Evolutionary conservation across 2,113 vertebrate species (phyloP), one percentile per base, ranked within the genome.

Genomic region (Sinocyclocheilus grahami): DNA sequence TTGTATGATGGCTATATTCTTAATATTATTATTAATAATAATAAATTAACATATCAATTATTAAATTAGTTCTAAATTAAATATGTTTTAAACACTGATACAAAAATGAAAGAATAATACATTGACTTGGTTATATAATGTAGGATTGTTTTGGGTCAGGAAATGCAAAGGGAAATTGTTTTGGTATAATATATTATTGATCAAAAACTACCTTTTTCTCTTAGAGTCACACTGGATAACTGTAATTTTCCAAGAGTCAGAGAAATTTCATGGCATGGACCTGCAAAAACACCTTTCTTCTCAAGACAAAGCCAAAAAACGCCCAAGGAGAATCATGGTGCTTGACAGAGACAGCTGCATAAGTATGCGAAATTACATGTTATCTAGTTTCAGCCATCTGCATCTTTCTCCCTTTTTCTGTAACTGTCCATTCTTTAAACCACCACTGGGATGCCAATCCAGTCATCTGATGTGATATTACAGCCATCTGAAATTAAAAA

Each of bases 121-220:
- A 37, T 37, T 37, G 33, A 37, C 33, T 37, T 37, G 33, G 33
- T 37, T 4, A 37, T 37, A 37, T 37, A 37, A 37, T 37, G 33
- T 37, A 37, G 33, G 33, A 37, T 37, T 37, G 62, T 65, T 65
- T 67, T 67, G 27, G 55, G 9, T 22, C 33, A 74, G 24, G 37
- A 22, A 37, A 24, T 63, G n/a, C 8, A 22, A 4, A 78, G 39
- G 16, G 30, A 87, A 48, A 63, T 72, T 76, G 42, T 14, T 53
- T 79, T 53, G 13, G 16, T 14, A 16, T 48, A 30, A 89, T 84
- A 42, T 69, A 75, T 82, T 51, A 87, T 85, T 53, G 78, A 87
- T 87, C 85, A 89, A 82, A 46, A 71, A 58, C 72, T 78, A 71
- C 65, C 30, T 27, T 53, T 27, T 55, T 16, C 62, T 53, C 37